These are phyloP conservation scores for Scaptomyza reducta DNA, from an alignment of 2,888 invertebrate genomes.

Conservation along the genomic window DNA sequence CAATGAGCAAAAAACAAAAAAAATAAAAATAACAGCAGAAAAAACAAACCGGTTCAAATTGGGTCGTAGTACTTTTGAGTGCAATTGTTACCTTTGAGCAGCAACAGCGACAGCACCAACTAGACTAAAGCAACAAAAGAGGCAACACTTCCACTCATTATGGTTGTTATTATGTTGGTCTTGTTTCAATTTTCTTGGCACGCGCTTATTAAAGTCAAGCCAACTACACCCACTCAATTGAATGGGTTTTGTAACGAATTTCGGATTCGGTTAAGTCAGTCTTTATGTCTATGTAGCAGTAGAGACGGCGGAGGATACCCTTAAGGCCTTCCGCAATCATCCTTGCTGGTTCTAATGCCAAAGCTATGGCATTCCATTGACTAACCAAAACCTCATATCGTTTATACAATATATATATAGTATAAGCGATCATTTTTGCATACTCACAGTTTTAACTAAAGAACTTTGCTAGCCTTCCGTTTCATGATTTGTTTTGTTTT, in stretches of 20 bases:
- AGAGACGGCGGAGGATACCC: slow-evolving; percentile 25
- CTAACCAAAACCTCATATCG: slow-evolving; percentile 42
- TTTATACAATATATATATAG: slow-evolving; percentile 43
- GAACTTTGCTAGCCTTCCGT: slow-evolving; percentile 42
- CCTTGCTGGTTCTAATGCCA: slow-evolving; percentile 73
- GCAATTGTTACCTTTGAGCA: slow-evolving; percentile 78
- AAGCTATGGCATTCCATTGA: slow-evolving; percentile 54
- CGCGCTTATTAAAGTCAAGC: slow-evolving; percentile 54
- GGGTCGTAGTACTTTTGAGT: slow-evolving; percentile 82
- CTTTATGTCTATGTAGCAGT: slow-evolving; percentile 6
- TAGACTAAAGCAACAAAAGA: slow-evolving; percentile 27
- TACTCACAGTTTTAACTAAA: slow-evolving; percentile 38
- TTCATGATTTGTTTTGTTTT: too few species aligned
- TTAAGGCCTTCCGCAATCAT: slow-evolving; percentile 49
- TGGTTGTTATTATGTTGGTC: slow-evolving; percentile 69
- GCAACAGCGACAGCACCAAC: slow-evolving; percentile 28
- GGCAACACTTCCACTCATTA: slow-evolving; percentile 62
- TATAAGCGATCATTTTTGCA: slow-evolving; percentile 58
- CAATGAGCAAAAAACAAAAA: slow-evolving; percentile 38
- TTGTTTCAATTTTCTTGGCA: slow-evolving; percentile 70
- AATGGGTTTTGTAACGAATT: slow-evolving; percentile 69
- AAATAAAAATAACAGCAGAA: slow-evolving; percentile 34
- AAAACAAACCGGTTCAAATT: slow-evolving; percentile 80
- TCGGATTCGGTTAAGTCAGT: slow-evolving; percentile 71
- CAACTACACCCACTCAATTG: slow-evolving; percentile 30